Evolutionary conservation across 2,113 vertebrate species (phyloP).

Genomic region (Gorsachius goisagi): DNA sequence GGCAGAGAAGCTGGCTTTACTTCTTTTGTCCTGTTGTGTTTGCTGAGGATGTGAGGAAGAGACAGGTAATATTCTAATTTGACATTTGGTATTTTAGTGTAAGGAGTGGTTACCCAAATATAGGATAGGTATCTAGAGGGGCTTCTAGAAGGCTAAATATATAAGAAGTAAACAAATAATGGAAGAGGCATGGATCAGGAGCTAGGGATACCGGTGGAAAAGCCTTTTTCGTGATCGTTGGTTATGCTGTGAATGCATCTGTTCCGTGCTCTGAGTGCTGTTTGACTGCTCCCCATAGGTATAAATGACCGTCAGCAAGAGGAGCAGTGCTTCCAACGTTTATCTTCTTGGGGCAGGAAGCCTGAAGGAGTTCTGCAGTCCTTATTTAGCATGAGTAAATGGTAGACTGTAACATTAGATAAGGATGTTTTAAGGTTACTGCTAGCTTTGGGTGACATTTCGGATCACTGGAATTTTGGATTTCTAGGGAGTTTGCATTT

Average conservation of each 20-base stretch:
- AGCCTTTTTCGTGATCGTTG: background rate
- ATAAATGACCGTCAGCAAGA: background rate
- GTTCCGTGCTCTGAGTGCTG: background rate
- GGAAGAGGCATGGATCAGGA: background rate
- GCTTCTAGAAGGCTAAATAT: background rate
- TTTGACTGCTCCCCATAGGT: background rate
- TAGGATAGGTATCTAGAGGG: background rate
- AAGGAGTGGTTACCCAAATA: background rate
- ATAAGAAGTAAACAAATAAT: background rate
- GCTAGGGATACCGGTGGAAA: background rate
- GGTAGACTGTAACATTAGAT: background rate
- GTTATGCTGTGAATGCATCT: background rate
- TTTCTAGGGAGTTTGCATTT: background rate
- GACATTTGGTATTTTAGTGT: background rate
- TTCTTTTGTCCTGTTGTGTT: background rate
- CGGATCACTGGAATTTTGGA: background rate
- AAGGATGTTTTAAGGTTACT: background rate
- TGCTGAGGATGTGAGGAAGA: background rate
- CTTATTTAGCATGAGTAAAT: background rate
- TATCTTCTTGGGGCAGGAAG: background rate
- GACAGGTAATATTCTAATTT: background rate
- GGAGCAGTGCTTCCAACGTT: background rate
- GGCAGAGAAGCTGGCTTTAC: background rate
- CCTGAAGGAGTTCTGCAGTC: background rate
- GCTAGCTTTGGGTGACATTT: background rate